Evolutionary conservation across 2,113 vertebrate genomes (phyloP).

Genomic region (Clupea harengus): DNA sequence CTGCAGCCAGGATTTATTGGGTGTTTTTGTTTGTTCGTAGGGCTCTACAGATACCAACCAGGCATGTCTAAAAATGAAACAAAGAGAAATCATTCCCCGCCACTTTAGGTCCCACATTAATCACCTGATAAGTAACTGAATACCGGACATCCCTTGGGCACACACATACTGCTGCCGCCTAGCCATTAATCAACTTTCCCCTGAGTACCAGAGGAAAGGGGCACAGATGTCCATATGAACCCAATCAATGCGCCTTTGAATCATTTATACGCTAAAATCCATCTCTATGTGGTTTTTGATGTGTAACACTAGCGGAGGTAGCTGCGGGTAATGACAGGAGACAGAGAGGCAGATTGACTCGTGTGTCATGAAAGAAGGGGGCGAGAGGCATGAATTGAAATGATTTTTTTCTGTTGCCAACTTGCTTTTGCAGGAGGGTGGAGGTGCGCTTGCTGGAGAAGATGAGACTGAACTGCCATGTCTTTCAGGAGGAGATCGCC

Average conservation of each 20-base stretch:
- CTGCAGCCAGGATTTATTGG: slow-evolving; percentile 35
- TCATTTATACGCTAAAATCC: slow-evolving; percentile 10
- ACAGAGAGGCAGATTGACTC: neutral
- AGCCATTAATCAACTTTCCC: slow-evolving; percentile 16
- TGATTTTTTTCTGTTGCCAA: slow-evolving; percentile 21
- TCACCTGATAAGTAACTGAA: slow-evolving; percentile 38
- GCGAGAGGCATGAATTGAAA: neutral
- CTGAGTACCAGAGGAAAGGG: neutral
- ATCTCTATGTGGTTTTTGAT: neutral
- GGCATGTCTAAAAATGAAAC: slow-evolving; percentile 35
- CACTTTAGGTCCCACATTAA: slow-evolving; percentile 30
- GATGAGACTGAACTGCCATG: slow-evolving; percentile 68
- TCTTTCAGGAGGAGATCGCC: slow-evolving; percentile 72
- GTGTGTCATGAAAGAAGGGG: neutral
- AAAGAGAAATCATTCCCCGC: slow-evolving; percentile 29
- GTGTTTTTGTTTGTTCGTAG: slow-evolving; percentile 22
- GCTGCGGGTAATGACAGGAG: neutral
- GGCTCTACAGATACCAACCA: slow-evolving; percentile 24
- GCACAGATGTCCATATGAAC: slow-evolving; percentile 15
- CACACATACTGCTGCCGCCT: neutral
- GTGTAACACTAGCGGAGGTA: neutral
- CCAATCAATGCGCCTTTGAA: slow-evolving; percentile 17
- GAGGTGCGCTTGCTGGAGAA: slow-evolving; percentile 65
- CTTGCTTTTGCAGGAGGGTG: slow-evolving; percentile 52
- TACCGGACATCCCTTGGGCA: slow-evolving; percentile 16